Evolutionary conservation across 2,888 invertebrate species (phyloP).

Genomic region (Drosophila dives): DNA sequence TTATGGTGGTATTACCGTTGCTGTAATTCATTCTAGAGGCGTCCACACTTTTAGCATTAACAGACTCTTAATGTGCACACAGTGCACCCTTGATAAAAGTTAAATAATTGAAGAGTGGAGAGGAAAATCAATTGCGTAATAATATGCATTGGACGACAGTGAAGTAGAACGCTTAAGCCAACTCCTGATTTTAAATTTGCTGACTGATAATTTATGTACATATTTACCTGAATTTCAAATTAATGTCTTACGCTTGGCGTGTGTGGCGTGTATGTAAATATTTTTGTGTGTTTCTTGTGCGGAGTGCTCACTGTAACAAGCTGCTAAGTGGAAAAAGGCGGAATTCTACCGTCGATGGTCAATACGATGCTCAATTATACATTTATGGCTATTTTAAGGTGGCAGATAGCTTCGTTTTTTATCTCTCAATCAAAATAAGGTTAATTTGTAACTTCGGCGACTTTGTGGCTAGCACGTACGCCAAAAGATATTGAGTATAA

Average conservation of each 20-base stretch:
- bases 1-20: constrained; percentile 11
- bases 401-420: constrained; percentile 32
- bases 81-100: constrained; percentile 7
- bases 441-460: constrained; percentile 44
- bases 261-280: neutral
- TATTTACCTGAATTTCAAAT: neutral
- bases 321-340: constrained; percentile 43
- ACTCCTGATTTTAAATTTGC: neutral
- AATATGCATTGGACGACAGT: neutral
- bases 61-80: constrained; percentile 16
- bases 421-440: constrained; percentile 47
- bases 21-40: constrained; percentile 39
- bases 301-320: constrained; percentile 23
- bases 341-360: constrained; percentile 23
- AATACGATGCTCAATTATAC: constrained; percentile 30
- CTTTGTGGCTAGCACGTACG: constrained; percentile 66
- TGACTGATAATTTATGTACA: neutral
- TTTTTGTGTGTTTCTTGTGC: neutral
- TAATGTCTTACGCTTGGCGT: neutral
- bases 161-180: neutral
- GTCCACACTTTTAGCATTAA: constrained; percentile 20
- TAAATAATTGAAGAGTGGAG: neutral
- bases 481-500: constrained; percentile 52
- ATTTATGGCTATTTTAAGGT: constrained; percentile 46
- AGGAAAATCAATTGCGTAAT: neutral